Percentiles rank a stretch among this genome's conserved stretches.
Conservation (phyloP, 2,797 vertebrate species). For the Arnoldichthys spilopterus region DNA sequence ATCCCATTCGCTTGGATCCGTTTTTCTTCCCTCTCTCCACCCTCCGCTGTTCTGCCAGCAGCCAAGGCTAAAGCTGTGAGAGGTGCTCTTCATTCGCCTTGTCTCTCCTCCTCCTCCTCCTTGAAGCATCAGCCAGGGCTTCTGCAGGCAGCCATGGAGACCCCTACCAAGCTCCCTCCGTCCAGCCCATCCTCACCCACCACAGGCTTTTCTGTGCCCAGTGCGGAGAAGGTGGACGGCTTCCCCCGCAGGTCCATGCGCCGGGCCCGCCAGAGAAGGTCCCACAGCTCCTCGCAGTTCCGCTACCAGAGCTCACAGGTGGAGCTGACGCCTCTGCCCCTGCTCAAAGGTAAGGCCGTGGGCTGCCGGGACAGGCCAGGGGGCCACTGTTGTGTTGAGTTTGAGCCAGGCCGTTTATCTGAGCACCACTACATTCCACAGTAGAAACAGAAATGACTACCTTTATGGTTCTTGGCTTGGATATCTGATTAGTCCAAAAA, state of each 20-base stretch:
- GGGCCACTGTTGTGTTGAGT: constrained; percentile 17
- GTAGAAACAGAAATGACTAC: background rate
- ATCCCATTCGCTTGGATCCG: background rate
- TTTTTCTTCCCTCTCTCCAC: background rate
- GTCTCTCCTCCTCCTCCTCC: constrained; percentile 20
- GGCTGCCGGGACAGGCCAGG: background rate
- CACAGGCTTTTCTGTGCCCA: constrained; percentile 89
- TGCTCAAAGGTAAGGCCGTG: constrained; percentile 87
- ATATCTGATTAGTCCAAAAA: background rate
- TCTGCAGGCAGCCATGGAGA: constrained; percentile 74
- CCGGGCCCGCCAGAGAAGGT: constrained; percentile 88
- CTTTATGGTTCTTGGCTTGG: background rate
- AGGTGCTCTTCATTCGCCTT: constrained; percentile 15
- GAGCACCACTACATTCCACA: background rate
- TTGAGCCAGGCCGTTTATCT: background rate
- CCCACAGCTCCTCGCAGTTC: constrained; percentile 94
- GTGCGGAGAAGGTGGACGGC: constrained; percentile 93
- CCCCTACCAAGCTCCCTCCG: constrained; percentile 85
- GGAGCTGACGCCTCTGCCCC: constrained; percentile 90
- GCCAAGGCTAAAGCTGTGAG: background rate
- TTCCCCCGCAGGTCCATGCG: constrained; percentile 93
- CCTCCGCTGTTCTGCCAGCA: constrained; percentile 10
- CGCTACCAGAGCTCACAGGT: constrained; percentile 95
- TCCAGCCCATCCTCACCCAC: constrained; percentile 90
- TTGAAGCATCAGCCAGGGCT: constrained; percentile 41